A percentile compares a stretch with the other conserved stretches of the same genome.
These are phyloP conservation scores for Limnephilus auricula DNA, from an alignment of 2,888 invertebrate species.

Conservation along the genomic window DNA sequence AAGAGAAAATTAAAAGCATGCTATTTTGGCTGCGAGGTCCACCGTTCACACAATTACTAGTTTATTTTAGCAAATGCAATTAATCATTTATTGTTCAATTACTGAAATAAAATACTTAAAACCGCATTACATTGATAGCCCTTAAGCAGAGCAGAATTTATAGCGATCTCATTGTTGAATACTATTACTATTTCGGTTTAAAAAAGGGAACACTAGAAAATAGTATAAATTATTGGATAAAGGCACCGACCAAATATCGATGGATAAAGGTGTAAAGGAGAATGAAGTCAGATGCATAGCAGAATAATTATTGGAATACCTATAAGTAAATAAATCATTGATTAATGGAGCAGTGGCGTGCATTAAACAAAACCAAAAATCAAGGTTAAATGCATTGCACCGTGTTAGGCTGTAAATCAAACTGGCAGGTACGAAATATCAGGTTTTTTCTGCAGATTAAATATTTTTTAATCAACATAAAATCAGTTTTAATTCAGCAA, in stretches of 20 bases:
- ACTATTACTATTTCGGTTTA: neutral
- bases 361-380: conserved; percentile 39
- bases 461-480: neutral
- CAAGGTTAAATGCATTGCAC: conserved; percentile 52
- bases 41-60: too few relatives aligned
- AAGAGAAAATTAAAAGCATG: too few relatives aligned
- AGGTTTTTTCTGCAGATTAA: neutral
- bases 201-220: neutral
- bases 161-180: neutral
- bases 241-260: neutral
- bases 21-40: too few relatives aligned
- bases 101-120: neutral
- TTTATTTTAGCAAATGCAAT: neutral
- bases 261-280: neutral
- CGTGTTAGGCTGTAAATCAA: conserved; percentile 46
- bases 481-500: neutral
- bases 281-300: neutral
- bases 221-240: neutral
- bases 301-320: neutral
- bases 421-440: conserved; percentile 51
- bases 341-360: conserved; percentile 36
- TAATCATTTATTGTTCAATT: neutral
- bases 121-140: neutral
- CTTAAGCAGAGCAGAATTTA: neutral
- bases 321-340: conserved; percentile 37